Conservation (phyloP, 2,888 invertebrate species). For the Platerodrilus igneus region DNA sequence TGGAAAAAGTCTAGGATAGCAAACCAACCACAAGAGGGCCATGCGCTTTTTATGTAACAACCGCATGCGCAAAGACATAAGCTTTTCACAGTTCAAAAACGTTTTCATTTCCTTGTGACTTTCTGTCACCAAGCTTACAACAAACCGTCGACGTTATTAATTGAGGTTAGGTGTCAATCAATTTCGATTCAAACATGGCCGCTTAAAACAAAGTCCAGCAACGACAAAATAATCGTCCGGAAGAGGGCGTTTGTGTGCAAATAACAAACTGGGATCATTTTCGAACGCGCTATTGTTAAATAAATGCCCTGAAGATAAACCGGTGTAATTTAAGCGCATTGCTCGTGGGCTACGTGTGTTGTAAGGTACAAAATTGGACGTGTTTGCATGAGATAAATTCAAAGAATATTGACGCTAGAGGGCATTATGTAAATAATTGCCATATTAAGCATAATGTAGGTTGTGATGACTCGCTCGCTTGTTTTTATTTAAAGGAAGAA, state of each 20-base stretch:
- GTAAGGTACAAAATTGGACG: background rate
- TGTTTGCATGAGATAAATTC: conserved; percentile 8
- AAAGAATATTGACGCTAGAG: conserved; percentile 12
- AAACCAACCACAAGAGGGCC: no score
- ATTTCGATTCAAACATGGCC: no score
- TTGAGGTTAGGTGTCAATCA: no score
- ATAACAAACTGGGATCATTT: conserved; percentile 4
- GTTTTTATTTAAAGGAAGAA: background rate
- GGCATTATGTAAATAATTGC: conserved; percentile 21
- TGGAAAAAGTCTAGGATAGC: no score
- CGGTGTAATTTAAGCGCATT: conserved; percentile 5
- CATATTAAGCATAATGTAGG: conserved; percentile 24
- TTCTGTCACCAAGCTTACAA: no score
- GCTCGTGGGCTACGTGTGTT: conserved; percentile 5
- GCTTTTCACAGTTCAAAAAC: no score
- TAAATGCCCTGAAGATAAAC: conserved; percentile 2
- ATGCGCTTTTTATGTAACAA: no score
- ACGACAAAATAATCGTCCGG: no score
- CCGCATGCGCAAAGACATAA: no score
- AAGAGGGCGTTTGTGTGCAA: conserved; percentile 2
- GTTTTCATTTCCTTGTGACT: no score
- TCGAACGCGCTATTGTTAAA: conserved; percentile 7
- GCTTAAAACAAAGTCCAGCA: no score
- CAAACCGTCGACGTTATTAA: no score
- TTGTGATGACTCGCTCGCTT: conserved; percentile 18